Percentiles rank a stretch among this genome's conserved stretches.
Evolutionary conservation across 2,888 invertebrate genomes (phyloP).

Genomic region (Hemistola chrysoprasaria): DNA sequence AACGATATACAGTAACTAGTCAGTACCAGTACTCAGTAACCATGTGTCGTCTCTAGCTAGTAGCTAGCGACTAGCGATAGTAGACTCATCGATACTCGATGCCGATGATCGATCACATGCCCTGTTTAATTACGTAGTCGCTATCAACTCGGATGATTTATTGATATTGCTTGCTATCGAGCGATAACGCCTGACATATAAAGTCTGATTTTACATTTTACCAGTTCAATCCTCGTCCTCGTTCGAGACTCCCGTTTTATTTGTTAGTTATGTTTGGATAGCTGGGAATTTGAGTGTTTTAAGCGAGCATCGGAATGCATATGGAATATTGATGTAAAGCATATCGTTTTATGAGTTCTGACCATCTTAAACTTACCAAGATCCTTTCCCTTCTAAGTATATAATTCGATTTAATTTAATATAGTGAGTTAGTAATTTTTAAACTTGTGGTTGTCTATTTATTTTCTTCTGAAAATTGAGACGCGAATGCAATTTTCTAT

Average conservation of each 20-base stretch:
- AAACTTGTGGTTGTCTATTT: no score
- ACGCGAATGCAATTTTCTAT: no score
- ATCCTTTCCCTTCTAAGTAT: no score
- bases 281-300: slow-evolving; percentile 14
- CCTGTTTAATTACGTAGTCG: slow-evolving; percentile 65
- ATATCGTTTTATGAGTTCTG: no score
- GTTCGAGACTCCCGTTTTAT: slow-evolving; percentile 7
- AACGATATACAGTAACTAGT: slow-evolving; percentile 22
- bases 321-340: no score
- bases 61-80: slow-evolving; percentile 25
- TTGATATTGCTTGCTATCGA: slow-evolving; percentile 65
- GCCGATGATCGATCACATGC: slow-evolving; percentile 63
- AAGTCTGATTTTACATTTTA: slow-evolving; percentile 27
- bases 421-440: no score
- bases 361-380: no score
- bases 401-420: no score
- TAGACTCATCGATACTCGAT: slow-evolving; percentile 25
- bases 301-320: slow-evolving; percentile 8
- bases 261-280: slow-evolving; percentile 13
- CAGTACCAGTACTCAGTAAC: slow-evolving; percentile 19
- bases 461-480: no score
- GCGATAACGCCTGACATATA: slow-evolving; percentile 39
- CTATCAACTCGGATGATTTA: slow-evolving; percentile 71
- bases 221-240: slow-evolving; percentile 15
- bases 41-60: slow-evolving; percentile 18